These are phyloP conservation scores for Chironomus striatipennis DNA, from an alignment of 1,140 invertebrate genomes.

Conservation along the genomic window DNA sequence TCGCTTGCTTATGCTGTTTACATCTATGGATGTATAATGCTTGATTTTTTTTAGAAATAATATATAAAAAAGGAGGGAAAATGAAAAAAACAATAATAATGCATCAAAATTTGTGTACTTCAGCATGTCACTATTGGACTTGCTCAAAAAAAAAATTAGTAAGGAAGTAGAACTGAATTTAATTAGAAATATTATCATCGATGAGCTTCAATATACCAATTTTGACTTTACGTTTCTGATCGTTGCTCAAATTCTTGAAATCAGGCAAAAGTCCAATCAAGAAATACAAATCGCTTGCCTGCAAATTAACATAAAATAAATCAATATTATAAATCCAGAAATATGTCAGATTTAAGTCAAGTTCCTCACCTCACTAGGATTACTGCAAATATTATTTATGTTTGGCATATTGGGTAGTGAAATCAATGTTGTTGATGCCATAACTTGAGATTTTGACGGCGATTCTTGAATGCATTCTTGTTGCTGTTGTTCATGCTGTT, in stretches of 20 bases:
- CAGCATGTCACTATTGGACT: not conserved
- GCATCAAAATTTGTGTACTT: not conserved
- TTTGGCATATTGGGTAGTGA: not conserved
- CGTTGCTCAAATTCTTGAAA: not conserved
- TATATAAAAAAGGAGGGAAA: not conserved
- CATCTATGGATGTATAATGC: too few relatives aligned
- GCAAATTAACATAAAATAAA: not conserved
- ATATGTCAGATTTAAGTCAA: not conserved
- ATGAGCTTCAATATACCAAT: not conserved
- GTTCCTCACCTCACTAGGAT: conserved; percentile 15
- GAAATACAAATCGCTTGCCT: conserved; percentile 14
- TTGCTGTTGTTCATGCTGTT: not conserved
- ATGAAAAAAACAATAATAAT: not conserved
- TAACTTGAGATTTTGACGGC: not conserved
- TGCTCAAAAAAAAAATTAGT: not conserved
- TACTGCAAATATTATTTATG: not conserved
- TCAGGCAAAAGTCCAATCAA: not conserved
- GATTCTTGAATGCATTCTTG: not conserved
- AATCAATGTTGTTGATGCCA: not conserved
- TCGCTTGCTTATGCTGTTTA: not conserved
- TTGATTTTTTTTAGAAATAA: too few relatives aligned
- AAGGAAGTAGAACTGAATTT: not conserved
- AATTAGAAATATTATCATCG: not conserved
- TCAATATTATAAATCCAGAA: not conserved
- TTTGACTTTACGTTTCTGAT: not conserved